Evolutionary conservation across 2,797 vertebrate species (phyloP), one percentile per base, ranked within the genome.

Genomic region (Crax fasciolata): DNA sequence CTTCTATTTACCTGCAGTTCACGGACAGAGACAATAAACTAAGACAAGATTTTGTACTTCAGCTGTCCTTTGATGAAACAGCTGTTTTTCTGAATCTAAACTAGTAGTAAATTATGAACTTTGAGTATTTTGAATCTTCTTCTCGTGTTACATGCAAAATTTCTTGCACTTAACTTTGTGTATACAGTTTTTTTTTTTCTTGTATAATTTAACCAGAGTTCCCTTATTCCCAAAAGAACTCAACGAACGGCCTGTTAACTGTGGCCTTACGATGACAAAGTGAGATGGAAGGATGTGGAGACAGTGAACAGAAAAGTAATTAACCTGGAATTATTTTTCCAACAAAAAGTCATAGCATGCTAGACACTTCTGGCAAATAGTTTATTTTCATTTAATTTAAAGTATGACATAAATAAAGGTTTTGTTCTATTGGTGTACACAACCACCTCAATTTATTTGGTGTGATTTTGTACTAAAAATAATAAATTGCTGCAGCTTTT

Each of bases 341-440:
- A 63, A 8, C 79, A 25, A 72, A 87, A 95, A 58, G 10, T 44
- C 52, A n/a, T 32, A 58, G 1, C 5, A 23, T 62, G 57, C 66
- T 86, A 70, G 66, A 80, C 6, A 17, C 2, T 48, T 84, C 41
- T 48, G 25, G n/a, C 11, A 62, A 84, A 80, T 39, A 58, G 25
- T 48, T 87, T 73, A 41, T 82, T 94, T 90, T 90, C 1, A 43
- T 95, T 80, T 49, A 66, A 63, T 70, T 70, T 61, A 20, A 82
- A 82, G 6, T 74, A 48, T 30, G 44, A 16, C 49, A 62, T 55
- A 85, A 89, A 67, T 76, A 71, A 51, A 75, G 4, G 3, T 32
- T 82, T 85, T 7, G 1, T 83, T 75, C 32, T 72, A 8, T 41
- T 51, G 38, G 21, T 68, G 54, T 71, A 13, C 6, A 19, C 25